phyloP scores from a whole-genome alignment of 2,797 vertebrate species.

The Enteromius argenteus region DNA sequence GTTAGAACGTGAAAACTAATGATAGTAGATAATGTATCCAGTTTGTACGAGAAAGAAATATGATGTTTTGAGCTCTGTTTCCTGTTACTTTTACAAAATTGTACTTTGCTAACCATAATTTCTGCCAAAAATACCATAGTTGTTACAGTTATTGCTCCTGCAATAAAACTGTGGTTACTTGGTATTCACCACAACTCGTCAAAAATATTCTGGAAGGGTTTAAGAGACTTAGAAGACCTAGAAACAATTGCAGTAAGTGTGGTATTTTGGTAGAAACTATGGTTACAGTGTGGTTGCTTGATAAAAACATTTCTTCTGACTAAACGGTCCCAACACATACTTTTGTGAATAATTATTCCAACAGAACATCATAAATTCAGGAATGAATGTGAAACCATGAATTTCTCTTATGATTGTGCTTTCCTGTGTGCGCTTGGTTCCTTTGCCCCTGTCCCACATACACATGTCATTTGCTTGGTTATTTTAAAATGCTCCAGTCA shows the following conservation, averaged over 20 bases:
- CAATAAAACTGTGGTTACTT: conserved; percentile 17
- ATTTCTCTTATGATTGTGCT: background rate
- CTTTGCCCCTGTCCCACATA: conserved; percentile 29
- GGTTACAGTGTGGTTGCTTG: conserved; percentile 12
- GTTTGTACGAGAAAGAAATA: background rate
- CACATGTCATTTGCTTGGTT: conserved; percentile 37
- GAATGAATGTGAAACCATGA: background rate
- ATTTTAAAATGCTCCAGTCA: conserved; percentile 47
- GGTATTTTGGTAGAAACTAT: conserved; percentile 18
- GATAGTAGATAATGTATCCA: background rate
- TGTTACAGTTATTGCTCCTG: conserved; percentile 5
- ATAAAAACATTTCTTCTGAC: background rate
- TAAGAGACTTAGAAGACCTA: background rate
- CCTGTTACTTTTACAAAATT: conserved; percentile 5
- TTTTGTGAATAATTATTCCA: background rate
- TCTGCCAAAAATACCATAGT: conserved; percentile 25
- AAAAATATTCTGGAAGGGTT: background rate
- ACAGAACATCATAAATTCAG: background rate
- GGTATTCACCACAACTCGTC: conserved; percentile 13
- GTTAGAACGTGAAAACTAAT: background rate
- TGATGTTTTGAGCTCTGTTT: conserved; percentile 14
- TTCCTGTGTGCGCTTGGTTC: background rate
- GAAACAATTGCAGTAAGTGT: conserved; percentile 3
- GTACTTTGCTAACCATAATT: conserved; percentile 10
- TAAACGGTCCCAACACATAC: background rate